Percentiles rank a stretch among this genome's conserved stretches.
These are phyloP conservation scores for Drosophila obscura DNA, from an alignment of 1,140 invertebrate genomes.

Conservation along the genomic window DNA sequence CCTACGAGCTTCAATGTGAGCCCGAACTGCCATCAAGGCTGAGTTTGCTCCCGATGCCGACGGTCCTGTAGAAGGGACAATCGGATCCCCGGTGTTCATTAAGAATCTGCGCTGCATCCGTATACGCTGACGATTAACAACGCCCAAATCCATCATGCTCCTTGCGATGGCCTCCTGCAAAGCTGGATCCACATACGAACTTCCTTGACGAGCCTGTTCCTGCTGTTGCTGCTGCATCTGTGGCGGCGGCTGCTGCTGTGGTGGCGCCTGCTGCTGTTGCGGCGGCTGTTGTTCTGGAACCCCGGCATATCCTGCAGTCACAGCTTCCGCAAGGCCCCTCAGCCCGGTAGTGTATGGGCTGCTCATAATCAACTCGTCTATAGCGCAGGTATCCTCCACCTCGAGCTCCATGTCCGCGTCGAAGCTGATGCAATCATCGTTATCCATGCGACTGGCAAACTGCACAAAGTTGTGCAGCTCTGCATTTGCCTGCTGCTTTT, in stretches of 20 bases:
- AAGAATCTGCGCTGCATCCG: background rate
- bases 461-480: slow-evolving; percentile 44
- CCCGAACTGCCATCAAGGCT: too few relatives aligned
- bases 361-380: slow-evolving; percentile 5
- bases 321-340: background rate
- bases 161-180: too few relatives aligned
- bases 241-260: background rate
- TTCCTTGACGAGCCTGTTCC: background rate
- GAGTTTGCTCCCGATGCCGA: too few relatives aligned
- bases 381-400: slow-evolving; percentile 31
- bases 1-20: too few relatives aligned
- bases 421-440: slow-evolving; percentile 47
- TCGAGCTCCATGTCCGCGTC: slow-evolving; percentile 30
- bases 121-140: too few relatives aligned
- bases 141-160: background rate
- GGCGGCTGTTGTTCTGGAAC: background rate
- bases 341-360: background rate
- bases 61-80: too few relatives aligned
- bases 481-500: background rate
- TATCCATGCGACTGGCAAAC: slow-evolving; percentile 43
- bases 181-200: too few relatives aligned
- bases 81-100: too few relatives aligned
- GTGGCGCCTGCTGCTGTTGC: background rate
- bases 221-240: background rate
- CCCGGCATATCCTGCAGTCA: background rate